These are phyloP conservation scores for Drosophila ezoana DNA, from an alignment of 2,888 invertebrate genomes.

Conservation along the genomic window DNA sequence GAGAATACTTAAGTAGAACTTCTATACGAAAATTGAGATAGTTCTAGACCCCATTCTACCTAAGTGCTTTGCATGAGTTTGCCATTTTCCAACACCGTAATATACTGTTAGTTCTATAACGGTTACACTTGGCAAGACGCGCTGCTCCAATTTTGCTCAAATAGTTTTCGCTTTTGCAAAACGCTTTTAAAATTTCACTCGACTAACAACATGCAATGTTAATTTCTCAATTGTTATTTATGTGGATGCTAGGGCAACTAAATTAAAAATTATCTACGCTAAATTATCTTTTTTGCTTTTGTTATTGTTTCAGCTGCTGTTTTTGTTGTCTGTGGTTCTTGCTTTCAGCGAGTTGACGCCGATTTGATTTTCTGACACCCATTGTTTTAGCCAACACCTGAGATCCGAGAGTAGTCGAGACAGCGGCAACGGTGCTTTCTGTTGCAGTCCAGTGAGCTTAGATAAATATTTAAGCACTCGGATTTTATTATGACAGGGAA, in stretches of 20 bases:
- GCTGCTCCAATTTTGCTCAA: constrained; percentile 59
- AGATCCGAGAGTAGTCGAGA: constrained; percentile 19
- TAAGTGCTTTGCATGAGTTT: constrained; percentile 11
- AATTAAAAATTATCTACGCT: constrained; percentile 64
- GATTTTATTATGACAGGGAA: constrained; percentile 46
- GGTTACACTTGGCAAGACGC: constrained; percentile 57
- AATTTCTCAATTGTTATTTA: constrained; percentile 47
- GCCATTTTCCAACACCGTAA: background rate
- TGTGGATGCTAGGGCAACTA: constrained; percentile 37
- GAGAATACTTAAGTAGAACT: background rate
- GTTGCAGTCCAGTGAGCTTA: constrained; percentile 61
- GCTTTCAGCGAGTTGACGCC: constrained; percentile 45
- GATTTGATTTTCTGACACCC: constrained; percentile 47
- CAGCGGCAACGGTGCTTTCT: constrained; percentile 56
- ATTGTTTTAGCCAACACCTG: constrained; percentile 51
- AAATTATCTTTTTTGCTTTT: constrained; percentile 49
- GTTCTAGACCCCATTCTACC: background rate
- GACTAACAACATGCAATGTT: constrained; percentile 54
- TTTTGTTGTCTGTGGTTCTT: constrained; percentile 37
- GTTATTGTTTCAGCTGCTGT: constrained; percentile 12
- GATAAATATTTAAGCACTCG: constrained; percentile 51
- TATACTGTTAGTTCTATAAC: constrained; percentile 19
- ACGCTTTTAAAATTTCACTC: constrained; percentile 43
- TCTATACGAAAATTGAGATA: background rate
- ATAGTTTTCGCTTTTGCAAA: constrained; percentile 65